A percentile compares a stretch with the other conserved stretches of the same genome.
Evolutionary conservation across 2,113 vertebrate species (phyloP).

Genomic region (Semnornis frantzii): DNA sequence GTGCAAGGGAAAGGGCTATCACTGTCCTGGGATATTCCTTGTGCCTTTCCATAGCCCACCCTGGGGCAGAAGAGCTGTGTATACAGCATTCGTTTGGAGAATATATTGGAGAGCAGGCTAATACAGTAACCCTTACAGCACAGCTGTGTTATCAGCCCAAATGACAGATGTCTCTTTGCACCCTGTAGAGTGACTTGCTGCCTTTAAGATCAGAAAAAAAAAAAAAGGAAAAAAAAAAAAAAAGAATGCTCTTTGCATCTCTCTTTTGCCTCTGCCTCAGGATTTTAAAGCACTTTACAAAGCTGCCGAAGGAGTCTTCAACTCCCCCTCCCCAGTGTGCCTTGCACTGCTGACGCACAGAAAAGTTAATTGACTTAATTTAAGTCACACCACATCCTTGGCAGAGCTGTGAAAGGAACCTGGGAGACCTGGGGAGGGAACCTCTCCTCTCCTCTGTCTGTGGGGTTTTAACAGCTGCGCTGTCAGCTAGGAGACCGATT

Average conservation of each 20-base stretch:
- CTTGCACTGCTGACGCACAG: neutral
- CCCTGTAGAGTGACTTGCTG: neutral
- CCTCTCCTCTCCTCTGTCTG: neutral
- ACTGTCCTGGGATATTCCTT: neutral
- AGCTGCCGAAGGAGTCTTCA: neutral
- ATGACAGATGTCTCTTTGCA: neutral
- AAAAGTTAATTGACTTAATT: neutral
- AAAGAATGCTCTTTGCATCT: neutral
- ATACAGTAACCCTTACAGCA: neutral
- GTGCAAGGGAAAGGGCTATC: neutral
- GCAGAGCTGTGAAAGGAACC: slow-evolving; percentile 41
- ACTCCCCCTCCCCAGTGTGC: neutral
- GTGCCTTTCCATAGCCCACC: neutral
- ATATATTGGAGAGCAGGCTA: neutral
- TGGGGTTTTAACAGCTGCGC: neutral
- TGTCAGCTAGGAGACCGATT: neutral
- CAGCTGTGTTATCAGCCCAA: neutral
- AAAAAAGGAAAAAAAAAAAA: neutral
- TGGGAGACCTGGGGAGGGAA: slow-evolving; percentile 30
- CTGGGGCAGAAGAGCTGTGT: neutral
- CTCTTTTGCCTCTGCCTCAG: neutral
- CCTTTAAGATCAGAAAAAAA: neutral
- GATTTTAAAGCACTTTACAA: neutral
- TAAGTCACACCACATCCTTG: slow-evolving; percentile 34
- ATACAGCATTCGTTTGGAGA: neutral